Percentiles rank a stretch among this genome's conserved stretches.
These are phyloP conservation scores for Leguminivora glycinivorella DNA, from an alignment of 1,140 invertebrate genomes.

Conservation along the genomic window DNA sequence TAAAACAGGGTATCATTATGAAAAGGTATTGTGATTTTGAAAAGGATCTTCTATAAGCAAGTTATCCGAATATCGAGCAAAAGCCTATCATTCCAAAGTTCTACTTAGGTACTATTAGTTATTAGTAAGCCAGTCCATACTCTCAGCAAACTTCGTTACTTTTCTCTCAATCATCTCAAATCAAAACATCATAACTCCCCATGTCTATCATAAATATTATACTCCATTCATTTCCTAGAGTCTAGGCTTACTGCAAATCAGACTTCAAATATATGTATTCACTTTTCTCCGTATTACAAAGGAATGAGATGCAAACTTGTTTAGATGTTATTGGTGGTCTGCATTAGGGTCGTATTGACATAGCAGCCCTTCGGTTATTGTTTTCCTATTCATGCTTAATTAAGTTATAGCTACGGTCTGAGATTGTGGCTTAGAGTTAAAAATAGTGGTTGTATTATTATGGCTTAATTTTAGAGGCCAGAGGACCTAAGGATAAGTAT, in stretches of 20 bases:
- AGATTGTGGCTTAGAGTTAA: neutral
- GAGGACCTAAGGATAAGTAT: neutral
- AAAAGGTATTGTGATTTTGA: too few relatives aligned
- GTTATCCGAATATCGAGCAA: neutral
- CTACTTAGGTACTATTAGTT: neutral
- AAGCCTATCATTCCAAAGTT: neutral
- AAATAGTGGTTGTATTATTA: neutral
- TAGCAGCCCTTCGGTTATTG: constrained; percentile 5
- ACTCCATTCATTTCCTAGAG: neutral
- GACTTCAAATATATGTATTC: neutral
- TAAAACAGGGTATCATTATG: too few relatives aligned
- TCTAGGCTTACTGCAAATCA: neutral
- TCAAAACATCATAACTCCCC: neutral
- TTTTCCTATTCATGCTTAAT: constrained; percentile 13
- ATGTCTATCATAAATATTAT: neutral
- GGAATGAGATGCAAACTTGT: neutral
- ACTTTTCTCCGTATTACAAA: neutral
- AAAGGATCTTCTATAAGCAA: too few relatives aligned
- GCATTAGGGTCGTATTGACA: neutral
- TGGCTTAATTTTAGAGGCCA: neutral
- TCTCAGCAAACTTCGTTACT: neutral
- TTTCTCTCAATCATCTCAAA: neutral
- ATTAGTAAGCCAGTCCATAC: neutral
- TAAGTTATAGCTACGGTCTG: neutral
- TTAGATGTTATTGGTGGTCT: neutral